Base-by-base conservation (phyloP, 2,797 vertebrate species). In the Falco berigora region DNA sequence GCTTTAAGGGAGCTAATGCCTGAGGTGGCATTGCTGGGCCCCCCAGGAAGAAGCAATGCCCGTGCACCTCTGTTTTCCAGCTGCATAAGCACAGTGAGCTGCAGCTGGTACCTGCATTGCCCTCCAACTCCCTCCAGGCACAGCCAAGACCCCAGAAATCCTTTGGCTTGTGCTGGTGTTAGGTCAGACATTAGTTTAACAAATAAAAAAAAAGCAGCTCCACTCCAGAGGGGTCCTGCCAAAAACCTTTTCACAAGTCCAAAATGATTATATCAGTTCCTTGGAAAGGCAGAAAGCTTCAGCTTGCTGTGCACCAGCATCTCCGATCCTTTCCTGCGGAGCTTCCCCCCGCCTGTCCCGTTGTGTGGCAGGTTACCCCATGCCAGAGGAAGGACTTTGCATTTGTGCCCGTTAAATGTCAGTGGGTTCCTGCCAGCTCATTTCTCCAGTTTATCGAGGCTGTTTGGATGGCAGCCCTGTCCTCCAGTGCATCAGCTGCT, bases 1-100 rank as follows among this genome's bases (percentile, higher is more conserved):
- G 30, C 50, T 53, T 24, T 40, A 40, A 40, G 40, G 40, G 40
- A 69, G 47, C 61, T 49, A 18, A 25, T 4, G 14, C n/a, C 66
- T 28, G 27, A 22, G 64, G 23, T 34, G 38, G n/a, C 56, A n/a
- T 19, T 62, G 50, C 18, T 3, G 9, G 83, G 38, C 21, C 24
- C 42, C 66, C 5, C 0, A 15, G 0, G 19, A 40, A 40, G 47
- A 16, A 27, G 7, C 23, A 30, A 3, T 49, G 23, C 23, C 46
- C 22, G 40, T 53, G 68, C 25, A 59, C 12, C 55, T 42, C 61
- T 40, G 34, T 59, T 47, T 58, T 36, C 38, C 3, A 3, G 21
- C 52, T 77, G 22, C 2, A 0, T 14, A 17, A 61, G 24, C 42
- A 44, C 8, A 3, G 3, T 14, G n/a, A 85, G 56, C 42, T 49